Evolutionary conservation across 2,888 invertebrate genomes (phyloP), one percentile per base, ranked within the genome.

Genomic region (Nowickia ferox): DNA sequence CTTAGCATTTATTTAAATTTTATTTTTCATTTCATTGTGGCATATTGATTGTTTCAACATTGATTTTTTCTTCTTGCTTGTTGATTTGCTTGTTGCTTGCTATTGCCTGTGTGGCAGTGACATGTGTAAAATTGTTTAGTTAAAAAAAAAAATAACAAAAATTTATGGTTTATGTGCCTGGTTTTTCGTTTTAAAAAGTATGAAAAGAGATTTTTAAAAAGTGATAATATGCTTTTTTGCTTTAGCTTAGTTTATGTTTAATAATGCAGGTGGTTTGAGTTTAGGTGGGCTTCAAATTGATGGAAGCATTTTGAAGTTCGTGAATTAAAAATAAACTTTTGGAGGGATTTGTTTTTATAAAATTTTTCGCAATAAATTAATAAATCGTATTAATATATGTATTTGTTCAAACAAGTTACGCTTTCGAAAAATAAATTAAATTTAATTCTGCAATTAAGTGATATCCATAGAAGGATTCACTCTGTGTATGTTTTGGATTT

Each of bases 1-100:
- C 74, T 82, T 53, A 74, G 65, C 85, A 78, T 79, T 85, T 82
- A 85, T 79, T 85, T 82, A 82, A 82, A 82, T 82, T 82, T 76
- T 66, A 66, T 69, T 75, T 79, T 74, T 68, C 15, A 71, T 81
- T 72, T 61, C 30, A 46, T 63, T 80, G 53, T 68, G 61, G 65
- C 71, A 53, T 30, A 71, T 77, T 80, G 84, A 81, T 81, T 81
- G 80, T 81, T 81, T 77, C 77, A 81, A 74, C 77, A 48, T 81
- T 85, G 77, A 77, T 69, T 80, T 84, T 66, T 84, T 78, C 40
- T 48, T 48, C n/a, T 30, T 1, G n/a, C n/a, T 65, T 78, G 69
- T 78, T 82, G 78, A 74, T 74, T 85, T 78, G 65, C 57, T 76
- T 69, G 66, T 55, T 30, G 30, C 6, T 0, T 71, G 63, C 51